Conservation (phyloP, 2,113 vertebrate genomes). For the Rissa tridactyla region DNA sequence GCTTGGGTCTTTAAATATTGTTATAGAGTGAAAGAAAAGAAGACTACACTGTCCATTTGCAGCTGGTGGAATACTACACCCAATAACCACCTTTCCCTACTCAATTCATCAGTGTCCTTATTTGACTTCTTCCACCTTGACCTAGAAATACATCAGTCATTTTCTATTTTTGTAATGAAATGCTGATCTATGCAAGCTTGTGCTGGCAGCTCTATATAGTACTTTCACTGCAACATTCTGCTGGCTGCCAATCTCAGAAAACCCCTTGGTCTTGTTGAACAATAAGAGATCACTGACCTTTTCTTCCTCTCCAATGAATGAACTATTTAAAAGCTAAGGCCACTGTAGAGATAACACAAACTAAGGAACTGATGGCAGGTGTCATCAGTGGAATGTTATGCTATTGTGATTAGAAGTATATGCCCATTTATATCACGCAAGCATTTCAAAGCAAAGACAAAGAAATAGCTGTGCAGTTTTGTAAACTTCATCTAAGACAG, state of each 20-base stretch:
- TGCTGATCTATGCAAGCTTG: slow-evolving; percentile 54
- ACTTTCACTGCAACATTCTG: background rate
- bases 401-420: background rate
- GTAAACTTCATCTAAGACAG: background rate
- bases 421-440: background rate
- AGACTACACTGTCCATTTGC: background rate
- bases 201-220: background rate
- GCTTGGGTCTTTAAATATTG: background rate
- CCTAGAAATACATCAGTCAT: slow-evolving; percentile 26
- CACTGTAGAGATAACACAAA: background rate
- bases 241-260: slow-evolving; percentile 39
- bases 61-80: background rate
- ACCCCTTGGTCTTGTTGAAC: slow-evolving; percentile 32
- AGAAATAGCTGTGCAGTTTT: background rate
- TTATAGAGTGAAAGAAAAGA: background rate
- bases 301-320: slow-evolving; percentile 27
- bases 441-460: background rate
- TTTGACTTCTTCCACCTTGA: slow-evolving; percentile 52
- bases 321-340: background rate
- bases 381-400: background rate
- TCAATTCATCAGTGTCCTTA: background rate
- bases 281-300: slow-evolving; percentile 30
- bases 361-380: background rate
- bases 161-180: slow-evolving; percentile 56
- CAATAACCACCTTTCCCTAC: background rate